Base-by-base conservation (phyloP, 1,140 invertebrate species). In the Penaeus indicus region DNA sequence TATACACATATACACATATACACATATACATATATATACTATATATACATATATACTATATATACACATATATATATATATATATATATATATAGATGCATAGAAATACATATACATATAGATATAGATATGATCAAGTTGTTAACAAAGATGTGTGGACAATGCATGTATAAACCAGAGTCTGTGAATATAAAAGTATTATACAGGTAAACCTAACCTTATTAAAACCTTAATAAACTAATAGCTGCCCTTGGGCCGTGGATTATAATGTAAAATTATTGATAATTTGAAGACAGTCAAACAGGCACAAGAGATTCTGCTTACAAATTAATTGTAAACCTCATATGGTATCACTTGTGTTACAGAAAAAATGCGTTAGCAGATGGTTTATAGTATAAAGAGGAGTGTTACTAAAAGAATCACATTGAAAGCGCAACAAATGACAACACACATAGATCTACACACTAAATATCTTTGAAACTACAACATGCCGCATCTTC, bases 91-190 rank as follows among this genome's bases (percentile, higher is more conserved):
- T 67, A 67, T 67, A 42, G 2, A 42, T 8, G 5, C 38, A 42
- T 42, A 42, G 0, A 42, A 0, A 42, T 42, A 42, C 38, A 42
- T 42, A 42, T 8, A 42, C 1, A 42, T 42, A 42, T 42, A 42
- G 4, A 42, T 8, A 42, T 42, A 42, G 4, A 42, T 42, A 42
- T 42, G 38, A 54, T 11, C 10, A 54, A 10, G 54, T 13, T 13
- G 54, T 54, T 54, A 16, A 72, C n/a, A 32, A 25, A 16, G 78
- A 27, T 79, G 42, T 19, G 27, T 27, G 19, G 60, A 69, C 25
- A 89, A 89, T 89, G 88, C 83, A 89, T 62, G 22, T 84, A 62
- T 89, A 85, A 89, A 89, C 88, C 88, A 89, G 88, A 61, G 88
- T 89, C 88, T 89, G 32, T 27, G 72, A 69, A 80, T 67, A 25